phyloP scores from a whole-genome alignment of 2,113 vertebrate species.

The Nerophis lumbriciformis region DNA sequence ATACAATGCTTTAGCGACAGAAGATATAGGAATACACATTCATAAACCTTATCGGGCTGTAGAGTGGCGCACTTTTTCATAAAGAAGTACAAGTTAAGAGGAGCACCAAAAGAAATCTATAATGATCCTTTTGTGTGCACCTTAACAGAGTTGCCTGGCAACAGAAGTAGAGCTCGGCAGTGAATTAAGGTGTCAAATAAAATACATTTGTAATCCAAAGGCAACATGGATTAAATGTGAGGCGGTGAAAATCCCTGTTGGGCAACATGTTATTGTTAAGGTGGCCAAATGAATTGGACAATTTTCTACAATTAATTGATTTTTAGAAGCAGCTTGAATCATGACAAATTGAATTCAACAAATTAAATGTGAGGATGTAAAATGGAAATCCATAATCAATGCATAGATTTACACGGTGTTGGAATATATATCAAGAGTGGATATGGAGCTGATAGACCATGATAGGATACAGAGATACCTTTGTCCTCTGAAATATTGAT shows the following conservation, averaged over 20 bases:
- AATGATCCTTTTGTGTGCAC: conserved; percentile 61
- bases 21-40: conserved; percentile 28
- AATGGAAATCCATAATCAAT: conserved; percentile 34
- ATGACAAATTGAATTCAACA: conserved; percentile 41
- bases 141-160: conserved; percentile 66
- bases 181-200: conserved; percentile 63
- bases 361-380: conserved; percentile 46
- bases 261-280: conserved; percentile 47
- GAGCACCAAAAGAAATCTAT: conserved; percentile 56
- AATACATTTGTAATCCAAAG: conserved; percentile 65
- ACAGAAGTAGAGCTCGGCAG: conserved; percentile 54
- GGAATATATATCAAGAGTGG: conserved; percentile 31
- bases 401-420: conserved; percentile 28
- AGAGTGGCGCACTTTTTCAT: conserved; percentile 32
- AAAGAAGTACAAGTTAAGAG: conserved; percentile 51
- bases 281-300: conserved; percentile 42
- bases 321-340: conserved; percentile 20
- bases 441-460: conserved; percentile 42
- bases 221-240: conserved; percentile 58
- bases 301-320: conserved; percentile 35
- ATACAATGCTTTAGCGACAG: conserved; percentile 11
- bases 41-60: conserved; percentile 27
- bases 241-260: conserved; percentile 45
- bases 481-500: conserved; percentile 57
- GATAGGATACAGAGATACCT: conserved; percentile 46